phyloP scores from a whole-genome alignment of 2,888 invertebrate genomes.

The Zygothrica quintamaculata region DNA sequence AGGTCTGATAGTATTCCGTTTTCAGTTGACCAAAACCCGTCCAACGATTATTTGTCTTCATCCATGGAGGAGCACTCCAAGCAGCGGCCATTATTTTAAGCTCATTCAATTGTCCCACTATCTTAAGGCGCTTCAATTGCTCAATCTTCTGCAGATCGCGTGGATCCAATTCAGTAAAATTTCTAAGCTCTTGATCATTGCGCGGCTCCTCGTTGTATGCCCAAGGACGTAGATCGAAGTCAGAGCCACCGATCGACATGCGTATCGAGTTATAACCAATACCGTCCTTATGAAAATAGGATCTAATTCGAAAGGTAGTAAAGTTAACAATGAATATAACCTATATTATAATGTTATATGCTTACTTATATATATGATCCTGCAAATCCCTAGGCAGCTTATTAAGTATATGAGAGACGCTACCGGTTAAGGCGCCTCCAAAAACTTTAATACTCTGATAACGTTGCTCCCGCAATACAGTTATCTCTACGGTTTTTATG shows the following conservation, averaged over 20 bases:
- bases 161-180: conserved; percentile 86
- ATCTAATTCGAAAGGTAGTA: too few relatives aligned
- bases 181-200: conserved; percentile 86
- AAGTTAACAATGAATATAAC: too few relatives aligned
- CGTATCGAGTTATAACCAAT: conserved; percentile 91
- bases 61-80: conserved; percentile 90
- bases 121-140: conserved; percentile 78
- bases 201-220: conserved; percentile 89
- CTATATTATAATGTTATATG: neutral
- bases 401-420: conserved; percentile 84
- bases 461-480: conserved; percentile 74
- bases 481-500: conserved; percentile 46
- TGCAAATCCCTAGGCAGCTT: conserved; percentile 69
- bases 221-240: conserved; percentile 93
- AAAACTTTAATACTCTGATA: conserved; percentile 92
- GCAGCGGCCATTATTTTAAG: conserved; percentile 84
- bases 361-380: conserved; percentile 82
- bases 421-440: conserved; percentile 94
- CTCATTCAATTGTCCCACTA: conserved; percentile 55
- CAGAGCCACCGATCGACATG: conserved; percentile 93
- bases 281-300: conserved; percentile 89
- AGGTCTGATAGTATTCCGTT: conserved; percentile 89
- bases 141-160: conserved; percentile 81
- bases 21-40: conserved; percentile 86
- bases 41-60: conserved; percentile 88